These are phyloP conservation scores for Dromococcyx pavoninus DNA, from an alignment of 2,797 vertebrate species.

Conservation along the genomic window DNA sequence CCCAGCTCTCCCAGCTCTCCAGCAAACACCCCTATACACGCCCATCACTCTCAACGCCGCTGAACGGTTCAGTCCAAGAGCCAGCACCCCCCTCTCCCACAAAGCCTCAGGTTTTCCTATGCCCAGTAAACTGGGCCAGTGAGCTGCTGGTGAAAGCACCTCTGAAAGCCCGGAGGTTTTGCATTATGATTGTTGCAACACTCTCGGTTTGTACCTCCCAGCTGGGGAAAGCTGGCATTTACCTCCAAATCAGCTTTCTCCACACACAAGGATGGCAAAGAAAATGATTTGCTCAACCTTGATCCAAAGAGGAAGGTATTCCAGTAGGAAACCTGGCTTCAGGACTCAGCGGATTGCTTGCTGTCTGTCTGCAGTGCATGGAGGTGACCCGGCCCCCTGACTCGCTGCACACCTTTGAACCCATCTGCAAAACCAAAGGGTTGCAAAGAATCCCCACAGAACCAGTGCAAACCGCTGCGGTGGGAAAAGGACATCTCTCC, in stretches of 20 bases:
- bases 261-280: background rate
- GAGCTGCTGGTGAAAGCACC: background rate
- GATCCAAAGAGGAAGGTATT: background rate
- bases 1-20: background rate
- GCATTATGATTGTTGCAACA: background rate
- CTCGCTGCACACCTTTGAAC: background rate
- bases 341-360: background rate
- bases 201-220: background rate
- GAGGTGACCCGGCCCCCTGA: rapidly evolving
- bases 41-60: rapidly evolving
- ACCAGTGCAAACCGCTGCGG: rapidly evolving
- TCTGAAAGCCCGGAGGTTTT: background rate
- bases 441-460: background rate
- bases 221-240: background rate
- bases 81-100: no score
- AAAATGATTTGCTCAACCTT: background rate
- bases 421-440: background rate
- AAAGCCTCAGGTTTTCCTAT: background rate
- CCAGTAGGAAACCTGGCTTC: background rate
- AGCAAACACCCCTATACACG: rapidly evolving
- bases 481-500: background rate
- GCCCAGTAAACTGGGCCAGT: background rate
- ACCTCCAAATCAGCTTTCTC: background rate
- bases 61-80: background rate
- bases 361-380: background rate